These are phyloP conservation scores for Metopolophium dirhodum DNA, from an alignment of 1,140 invertebrate species.

Conservation along the genomic window DNA sequence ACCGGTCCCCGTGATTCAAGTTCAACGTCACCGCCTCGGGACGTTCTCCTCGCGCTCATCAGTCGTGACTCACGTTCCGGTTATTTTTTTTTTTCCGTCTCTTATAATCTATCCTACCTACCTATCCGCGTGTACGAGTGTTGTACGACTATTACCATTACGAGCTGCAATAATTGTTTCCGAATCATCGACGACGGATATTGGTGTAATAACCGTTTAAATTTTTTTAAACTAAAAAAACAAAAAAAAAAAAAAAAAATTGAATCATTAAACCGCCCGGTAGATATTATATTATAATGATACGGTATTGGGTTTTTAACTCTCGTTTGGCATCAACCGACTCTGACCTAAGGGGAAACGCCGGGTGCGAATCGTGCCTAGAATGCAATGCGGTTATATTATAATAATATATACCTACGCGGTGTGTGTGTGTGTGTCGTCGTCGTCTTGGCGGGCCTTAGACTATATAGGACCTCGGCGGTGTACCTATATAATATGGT, in stretches of 20 bases:
- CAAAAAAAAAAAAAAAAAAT: no score
- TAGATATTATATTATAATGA: not conserved
- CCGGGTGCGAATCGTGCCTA: constrained; percentile 24
- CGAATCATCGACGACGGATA: not conserved
- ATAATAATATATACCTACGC: not conserved
- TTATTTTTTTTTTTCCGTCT: constrained; percentile 4
- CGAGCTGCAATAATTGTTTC: constrained; percentile 11
- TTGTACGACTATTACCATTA: not conserved
- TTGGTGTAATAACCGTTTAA: not conserved
- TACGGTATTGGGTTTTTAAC: not conserved
- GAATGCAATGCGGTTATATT: not conserved
- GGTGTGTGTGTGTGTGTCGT: not conserved
- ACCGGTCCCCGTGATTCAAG: constrained; percentile 30
- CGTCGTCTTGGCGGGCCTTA: not conserved
- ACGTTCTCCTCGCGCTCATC: constrained; percentile 27
- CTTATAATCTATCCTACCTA: not conserved
- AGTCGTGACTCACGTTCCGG: constrained; percentile 53
- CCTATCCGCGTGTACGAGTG: not conserved
- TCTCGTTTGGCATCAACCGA: not conserved
- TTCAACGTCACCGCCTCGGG: constrained; percentile 48
- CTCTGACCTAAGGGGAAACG: not conserved
- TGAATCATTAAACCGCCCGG: not conserved
- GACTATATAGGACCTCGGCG: not conserved
- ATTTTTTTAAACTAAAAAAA: not conserved
- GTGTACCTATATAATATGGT: not conserved